phyloP scores from a whole-genome alignment of 2,797 vertebrate genomes.

The Synanceia verrucosa region DNA sequence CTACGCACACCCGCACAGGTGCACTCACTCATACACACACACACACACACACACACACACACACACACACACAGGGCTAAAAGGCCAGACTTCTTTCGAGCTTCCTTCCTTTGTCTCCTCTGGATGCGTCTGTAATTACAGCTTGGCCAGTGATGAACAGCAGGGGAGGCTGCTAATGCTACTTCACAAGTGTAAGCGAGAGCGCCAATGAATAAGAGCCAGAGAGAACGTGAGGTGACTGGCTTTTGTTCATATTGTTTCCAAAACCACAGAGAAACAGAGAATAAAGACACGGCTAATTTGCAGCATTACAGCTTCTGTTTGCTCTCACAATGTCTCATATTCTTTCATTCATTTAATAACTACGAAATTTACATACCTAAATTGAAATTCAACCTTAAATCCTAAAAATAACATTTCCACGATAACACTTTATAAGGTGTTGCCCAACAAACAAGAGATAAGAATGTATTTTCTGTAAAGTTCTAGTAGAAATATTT shows the following conservation, averaged over 20 bases:
- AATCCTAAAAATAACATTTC: not conserved
- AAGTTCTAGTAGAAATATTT: no score
- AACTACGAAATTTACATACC: not conserved
- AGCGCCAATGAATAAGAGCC: conserved; percentile 5
- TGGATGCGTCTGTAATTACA: conserved; percentile 67
- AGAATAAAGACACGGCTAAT: conserved; percentile 14
- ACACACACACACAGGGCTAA: conserved; percentile 14
- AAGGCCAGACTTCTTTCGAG: conserved; percentile 40
- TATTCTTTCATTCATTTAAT: not conserved
- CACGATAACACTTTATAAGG: not conserved
- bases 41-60: not conserved
- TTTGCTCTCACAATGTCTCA: not conserved
- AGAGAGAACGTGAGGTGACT: conserved; percentile 25
- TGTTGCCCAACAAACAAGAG: not conserved
- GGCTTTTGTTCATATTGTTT: conserved; percentile 41
- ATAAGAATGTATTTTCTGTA: not conserved
- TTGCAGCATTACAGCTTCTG: not conserved
- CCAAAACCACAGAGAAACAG: conserved; percentile 5
- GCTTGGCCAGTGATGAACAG: conserved; percentile 35
- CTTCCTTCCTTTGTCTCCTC: conserved; percentile 59
- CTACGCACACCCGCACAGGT: conserved; percentile 29
- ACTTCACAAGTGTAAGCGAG: conserved; percentile 8
- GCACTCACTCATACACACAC: not conserved
- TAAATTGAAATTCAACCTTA: not conserved
- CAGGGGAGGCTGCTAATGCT: conserved; percentile 45